Evolutionary conservation across 2,888 invertebrate species (phyloP), one percentile per base, ranked within the genome.

Genomic region (Thymelicus acteon): DNA sequence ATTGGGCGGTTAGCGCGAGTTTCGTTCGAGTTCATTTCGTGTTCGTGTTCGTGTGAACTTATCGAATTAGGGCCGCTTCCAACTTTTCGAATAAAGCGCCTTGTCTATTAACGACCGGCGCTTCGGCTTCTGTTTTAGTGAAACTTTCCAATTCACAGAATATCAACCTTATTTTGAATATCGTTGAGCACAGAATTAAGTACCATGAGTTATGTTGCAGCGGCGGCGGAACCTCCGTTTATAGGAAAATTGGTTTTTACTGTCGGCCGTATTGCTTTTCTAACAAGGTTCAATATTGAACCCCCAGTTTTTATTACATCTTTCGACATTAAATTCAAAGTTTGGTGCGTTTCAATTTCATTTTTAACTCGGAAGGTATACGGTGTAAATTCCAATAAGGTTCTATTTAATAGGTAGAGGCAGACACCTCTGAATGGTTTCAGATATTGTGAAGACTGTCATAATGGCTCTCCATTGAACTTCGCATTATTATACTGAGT

Each of bases 381-480:
- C 19, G 40, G 60, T 64, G 24, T 60, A 60, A 15, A 44, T 65
- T 64, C 24, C 48, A 40, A 49, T 31, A 12, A 15, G 8, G n/a
- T 10, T 6, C 0, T 7, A 19, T 63, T 44, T 40, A 57, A 60
- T 65, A 44, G 44, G 44, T 47, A 40, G 6, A 58, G 44, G 31
- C 60, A 70, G 64, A 70, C 52, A 60, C 44, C 67, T 15, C 64
- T 58, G n/a, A 60, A 67, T 60, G 60, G 24, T 49, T 54, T 47
- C 40, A 24, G 58, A 58, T 48, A 49, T n/a, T 65, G 44, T 49
- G 39, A 60, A 49, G 39, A 57, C 24, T 69, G 66, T 57, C 68
- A 73, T 72, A 77, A 74, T 77, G 74, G 75, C 75, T 76, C 74
- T 74, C 75, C 77, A 73, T 74, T 76, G 77, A 75, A 76, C 71